Evolutionary conservation across 2,113 vertebrate species (phyloP).

Genomic region (Hippocampus barbouri): DNA sequence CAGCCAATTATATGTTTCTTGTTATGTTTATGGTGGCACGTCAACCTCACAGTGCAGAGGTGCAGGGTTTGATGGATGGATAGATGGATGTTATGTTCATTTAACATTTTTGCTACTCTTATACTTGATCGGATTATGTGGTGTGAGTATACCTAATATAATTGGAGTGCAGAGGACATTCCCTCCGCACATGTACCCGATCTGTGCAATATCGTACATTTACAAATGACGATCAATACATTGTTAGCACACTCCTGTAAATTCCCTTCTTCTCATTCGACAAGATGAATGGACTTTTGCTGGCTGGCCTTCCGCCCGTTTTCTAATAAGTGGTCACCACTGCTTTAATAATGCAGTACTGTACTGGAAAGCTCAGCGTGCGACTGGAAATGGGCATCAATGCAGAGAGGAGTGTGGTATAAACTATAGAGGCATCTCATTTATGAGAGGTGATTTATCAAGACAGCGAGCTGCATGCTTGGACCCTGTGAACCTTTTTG

Average conservation of each 20-base stretch:
- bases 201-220: not conserved
- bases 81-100: too few species aligned
- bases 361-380: slow-evolving; percentile 8
- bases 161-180: not conserved
- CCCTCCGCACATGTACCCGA: not conserved
- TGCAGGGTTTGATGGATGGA: too few species aligned
- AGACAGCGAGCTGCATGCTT: slow-evolving; percentile 35
- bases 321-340: slow-evolving; percentile 22
- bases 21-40: too few species aligned
- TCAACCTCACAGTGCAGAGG: too few species aligned
- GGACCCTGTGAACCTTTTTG: slow-evolving; percentile 45
- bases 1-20: not conserved
- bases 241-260: not conserved
- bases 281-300: slow-evolving; percentile 26
- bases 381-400: slow-evolving; percentile 38
- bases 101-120: too few species aligned
- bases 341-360: slow-evolving; percentile 44
- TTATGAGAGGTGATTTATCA: slow-evolving; percentile 59
- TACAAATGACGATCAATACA: not conserved
- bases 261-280: slow-evolving; percentile 23
- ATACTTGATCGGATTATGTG: too few species aligned
- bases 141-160: not conserved
- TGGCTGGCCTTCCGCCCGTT: not conserved
- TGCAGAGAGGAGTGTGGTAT: slow-evolving; percentile 32
- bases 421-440: slow-evolving; percentile 56